Conservation (phyloP, 2,888 invertebrate species). For the Limnephilus lunatus region DNA sequence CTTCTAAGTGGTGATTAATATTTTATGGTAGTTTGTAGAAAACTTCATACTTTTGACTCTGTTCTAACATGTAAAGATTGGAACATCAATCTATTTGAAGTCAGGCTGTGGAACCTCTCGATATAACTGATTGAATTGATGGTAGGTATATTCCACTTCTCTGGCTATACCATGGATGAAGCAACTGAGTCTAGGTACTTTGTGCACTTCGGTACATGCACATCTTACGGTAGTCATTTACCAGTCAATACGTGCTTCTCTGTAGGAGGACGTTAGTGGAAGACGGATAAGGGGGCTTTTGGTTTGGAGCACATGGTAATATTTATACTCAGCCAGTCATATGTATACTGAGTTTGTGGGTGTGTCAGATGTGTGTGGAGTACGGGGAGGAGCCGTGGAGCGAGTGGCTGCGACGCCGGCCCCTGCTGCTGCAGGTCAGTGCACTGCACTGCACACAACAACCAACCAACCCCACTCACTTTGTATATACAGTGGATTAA, state of each 20-base stretch:
- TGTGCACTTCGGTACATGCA: neutral
- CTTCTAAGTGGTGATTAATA: neutral
- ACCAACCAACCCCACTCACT: neutral
- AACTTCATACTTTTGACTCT: neutral
- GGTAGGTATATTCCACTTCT: neutral
- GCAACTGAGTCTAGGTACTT: neutral
- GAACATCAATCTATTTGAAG: neutral
- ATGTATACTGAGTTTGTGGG: conserved; percentile 47
- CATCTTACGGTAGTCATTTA: neutral
- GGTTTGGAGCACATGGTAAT: neutral
- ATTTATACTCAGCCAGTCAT: neutral
- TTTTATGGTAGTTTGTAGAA: neutral
- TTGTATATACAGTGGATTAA: neutral
- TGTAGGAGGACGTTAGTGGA: neutral
- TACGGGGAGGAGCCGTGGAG: conserved; percentile 74
- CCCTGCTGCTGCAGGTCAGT: conserved; percentile 92
- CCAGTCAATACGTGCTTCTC: neutral
- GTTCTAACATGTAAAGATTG: neutral
- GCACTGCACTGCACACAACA: conserved; percentile 67
- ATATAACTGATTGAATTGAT: neutral
- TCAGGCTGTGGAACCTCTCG: neutral
- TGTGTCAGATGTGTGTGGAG: conserved; percentile 69
- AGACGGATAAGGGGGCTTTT: conserved; percentile 28
- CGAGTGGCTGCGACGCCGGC: conserved; percentile 83
- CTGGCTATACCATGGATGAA: neutral